These are phyloP conservation scores for Hoplias malabaricus DNA, from an alignment of 2,113 vertebrate genomes.

Conservation along the genomic window DNA sequence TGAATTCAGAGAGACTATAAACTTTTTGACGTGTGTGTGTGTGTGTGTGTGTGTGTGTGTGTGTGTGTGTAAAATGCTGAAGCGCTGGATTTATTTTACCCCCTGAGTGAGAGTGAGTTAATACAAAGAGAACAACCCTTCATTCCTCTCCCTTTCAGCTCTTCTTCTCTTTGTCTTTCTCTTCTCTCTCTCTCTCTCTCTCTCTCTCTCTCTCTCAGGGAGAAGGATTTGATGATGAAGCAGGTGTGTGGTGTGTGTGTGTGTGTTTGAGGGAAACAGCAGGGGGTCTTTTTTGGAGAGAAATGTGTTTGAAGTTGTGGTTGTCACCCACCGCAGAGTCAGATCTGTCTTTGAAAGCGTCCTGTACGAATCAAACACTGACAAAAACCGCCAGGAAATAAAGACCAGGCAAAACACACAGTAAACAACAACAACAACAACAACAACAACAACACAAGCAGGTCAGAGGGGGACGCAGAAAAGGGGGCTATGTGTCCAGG, in stretches of 20 bases:
- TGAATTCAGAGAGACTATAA: too few species aligned
- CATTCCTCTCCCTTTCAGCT: neutral
- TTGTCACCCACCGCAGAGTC: slow-evolving; percentile 37
- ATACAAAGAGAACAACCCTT: neutral
- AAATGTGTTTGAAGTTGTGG: slow-evolving; percentile 61
- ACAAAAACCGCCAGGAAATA: neutral
- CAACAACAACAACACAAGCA: too few species aligned
- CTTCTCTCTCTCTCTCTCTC: slow-evolving; percentile 26
- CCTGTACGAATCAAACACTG: neutral
- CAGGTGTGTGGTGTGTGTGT: slow-evolving; percentile 29
- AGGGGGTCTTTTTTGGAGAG: slow-evolving; percentile 44
- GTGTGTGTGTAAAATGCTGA: neutral
- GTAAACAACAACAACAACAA: neutral
- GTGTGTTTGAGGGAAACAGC: slow-evolving; percentile 45
- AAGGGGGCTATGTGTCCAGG: too few species aligned
- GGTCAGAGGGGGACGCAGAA: too few species aligned
- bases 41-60: too few species aligned
- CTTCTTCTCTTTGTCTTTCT: neutral
- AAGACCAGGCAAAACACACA: neutral
- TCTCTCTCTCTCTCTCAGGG: slow-evolving; percentile 24
- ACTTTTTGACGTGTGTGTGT: neutral
- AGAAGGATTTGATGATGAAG: slow-evolving; percentile 61
- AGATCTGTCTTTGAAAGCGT: slow-evolving; percentile 54
- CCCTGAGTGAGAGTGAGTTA: neutral
- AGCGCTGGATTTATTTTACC: too few species aligned